Percentiles rank a stretch among this genome's conserved stretches.
Conservation (phyloP, 1,140 invertebrate genomes). For the Drosophila ogumai region DNA sequence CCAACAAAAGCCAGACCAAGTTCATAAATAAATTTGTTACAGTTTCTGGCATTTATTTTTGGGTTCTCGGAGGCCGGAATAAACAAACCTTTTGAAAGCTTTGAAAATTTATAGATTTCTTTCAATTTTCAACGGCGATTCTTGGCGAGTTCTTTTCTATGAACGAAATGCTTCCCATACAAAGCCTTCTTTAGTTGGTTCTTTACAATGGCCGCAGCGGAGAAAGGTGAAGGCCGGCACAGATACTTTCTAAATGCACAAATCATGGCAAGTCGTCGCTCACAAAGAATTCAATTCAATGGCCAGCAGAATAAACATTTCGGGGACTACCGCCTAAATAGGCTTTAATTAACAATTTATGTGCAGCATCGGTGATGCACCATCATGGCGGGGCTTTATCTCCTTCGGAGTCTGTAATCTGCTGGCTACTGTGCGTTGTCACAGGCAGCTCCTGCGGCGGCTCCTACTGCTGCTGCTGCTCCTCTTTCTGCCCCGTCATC, state of each 20-base stretch:
- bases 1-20: conserved; percentile 29
- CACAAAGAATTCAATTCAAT: conserved; percentile 21
- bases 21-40: conserved; percentile 72
- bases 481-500: conserved; percentile 71
- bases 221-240: conserved; percentile 9
- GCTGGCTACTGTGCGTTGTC: conserved; percentile 69
- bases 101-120: conserved; percentile 47
- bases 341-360: conserved; percentile 76
- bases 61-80: conserved; percentile 13
- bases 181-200: conserved; percentile 19
- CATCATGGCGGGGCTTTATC: conserved; percentile 48
- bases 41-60: conserved; percentile 35
- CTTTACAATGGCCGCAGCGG: conserved; percentile 28
- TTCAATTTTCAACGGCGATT: conserved; percentile 44
- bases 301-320: conserved; percentile 44
- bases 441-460: conserved; percentile 44
- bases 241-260: conserved; percentile 66
- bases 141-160: conserved; percentile 17
- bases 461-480: conserved; percentile 16
- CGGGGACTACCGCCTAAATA: conserved; percentile 43
- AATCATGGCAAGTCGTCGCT: conserved; percentile 40
- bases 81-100: conserved; percentile 37
- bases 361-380: conserved; percentile 57
- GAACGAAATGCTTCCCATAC: conserved; percentile 32
- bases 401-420: conserved; percentile 44